phyloP scores from a whole-genome alignment of 1,140 invertebrate species.

The Zaprionus lachaisei region DNA sequence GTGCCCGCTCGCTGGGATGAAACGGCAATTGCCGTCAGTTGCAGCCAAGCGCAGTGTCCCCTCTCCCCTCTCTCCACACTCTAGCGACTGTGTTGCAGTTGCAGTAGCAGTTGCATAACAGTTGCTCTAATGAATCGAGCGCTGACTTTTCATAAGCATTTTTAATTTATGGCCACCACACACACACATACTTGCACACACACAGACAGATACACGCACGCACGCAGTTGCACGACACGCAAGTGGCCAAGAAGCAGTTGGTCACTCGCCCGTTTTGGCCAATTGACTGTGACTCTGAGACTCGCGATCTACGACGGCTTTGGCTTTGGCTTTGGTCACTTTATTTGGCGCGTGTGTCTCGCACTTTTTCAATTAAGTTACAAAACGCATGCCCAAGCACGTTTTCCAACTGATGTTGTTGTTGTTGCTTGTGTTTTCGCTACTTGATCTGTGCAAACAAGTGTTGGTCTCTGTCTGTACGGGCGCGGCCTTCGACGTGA shows the following conservation, averaged over 20 bases:
- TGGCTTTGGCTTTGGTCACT: conserved; percentile 59
- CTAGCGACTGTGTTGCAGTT: conserved; percentile 12
- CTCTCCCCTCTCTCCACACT: not conserved
- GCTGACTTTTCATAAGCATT: conserved; percentile 37
- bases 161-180: conserved; percentile 50
- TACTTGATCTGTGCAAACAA: conserved; percentile 51
- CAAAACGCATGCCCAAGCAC: conserved; percentile 79
- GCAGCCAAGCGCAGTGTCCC: not conserved
- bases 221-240: conserved; percentile 24
- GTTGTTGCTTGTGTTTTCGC: conserved; percentile 42
- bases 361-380: conserved; percentile 80
- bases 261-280: conserved; percentile 49
- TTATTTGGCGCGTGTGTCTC: conserved; percentile 72
- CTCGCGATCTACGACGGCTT: conserved; percentile 26
- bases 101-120: conserved; percentile 61
- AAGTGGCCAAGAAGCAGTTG: conserved; percentile 38
- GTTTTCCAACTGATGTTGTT: conserved; percentile 47
- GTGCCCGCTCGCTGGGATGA: conserved; percentile 58
- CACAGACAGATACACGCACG: conserved; percentile 43
- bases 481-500: conserved; percentile 72
- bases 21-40: conserved; percentile 42
- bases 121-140: conserved; percentile 59
- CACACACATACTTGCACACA: conserved; percentile 46
- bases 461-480: conserved; percentile 48
- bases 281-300: conserved; percentile 44